A percentile compares a stretch with the other conserved stretches of the same genome.
phyloP scores from a whole-genome alignment of 2,888 invertebrate genomes.

The Ochropleura leucogaster region DNA sequence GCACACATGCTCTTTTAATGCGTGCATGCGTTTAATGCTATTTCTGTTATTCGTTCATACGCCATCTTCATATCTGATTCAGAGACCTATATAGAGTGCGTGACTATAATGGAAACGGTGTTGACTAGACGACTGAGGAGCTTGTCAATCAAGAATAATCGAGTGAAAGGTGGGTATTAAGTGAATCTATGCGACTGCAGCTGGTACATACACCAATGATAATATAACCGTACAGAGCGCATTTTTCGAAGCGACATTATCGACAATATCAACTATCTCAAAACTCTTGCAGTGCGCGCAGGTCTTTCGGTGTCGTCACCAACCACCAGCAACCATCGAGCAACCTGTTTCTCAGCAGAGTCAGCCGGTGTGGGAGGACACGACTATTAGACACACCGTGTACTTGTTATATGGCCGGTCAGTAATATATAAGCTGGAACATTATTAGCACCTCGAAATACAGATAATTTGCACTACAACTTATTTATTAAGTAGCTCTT shows the following conservation, averaged over 20 bases:
- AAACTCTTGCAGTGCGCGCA: background rate
- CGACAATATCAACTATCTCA: background rate
- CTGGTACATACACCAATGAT: background rate
- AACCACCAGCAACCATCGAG: conserved; percentile 12
- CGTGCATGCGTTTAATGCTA: no score
- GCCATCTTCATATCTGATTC: background rate
- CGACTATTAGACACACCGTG: conserved; percentile 21
- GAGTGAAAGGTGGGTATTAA: no score
- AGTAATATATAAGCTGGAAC: conserved; percentile 31
- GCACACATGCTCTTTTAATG: background rate
- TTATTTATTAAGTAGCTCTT: background rate
- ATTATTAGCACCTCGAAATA: conserved; percentile 20
- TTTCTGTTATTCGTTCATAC: background rate
- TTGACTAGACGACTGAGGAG: background rate
- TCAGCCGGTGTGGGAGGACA: conserved; percentile 43
- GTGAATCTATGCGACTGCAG: background rate
- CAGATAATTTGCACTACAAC: background rate
- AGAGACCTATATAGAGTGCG: background rate
- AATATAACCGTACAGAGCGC: background rate
- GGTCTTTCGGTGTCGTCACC: conserved; percentile 5
- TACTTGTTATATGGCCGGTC: conserved; percentile 26
- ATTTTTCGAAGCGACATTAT: background rate
- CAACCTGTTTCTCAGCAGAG: conserved; percentile 32
- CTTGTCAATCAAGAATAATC: background rate
- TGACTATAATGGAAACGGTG: background rate